Evolutionary conservation across 2,113 vertebrate species (phyloP), one percentile per base, ranked within the genome.

Genomic region (Sterrhoptilus dennistouni): DNA sequence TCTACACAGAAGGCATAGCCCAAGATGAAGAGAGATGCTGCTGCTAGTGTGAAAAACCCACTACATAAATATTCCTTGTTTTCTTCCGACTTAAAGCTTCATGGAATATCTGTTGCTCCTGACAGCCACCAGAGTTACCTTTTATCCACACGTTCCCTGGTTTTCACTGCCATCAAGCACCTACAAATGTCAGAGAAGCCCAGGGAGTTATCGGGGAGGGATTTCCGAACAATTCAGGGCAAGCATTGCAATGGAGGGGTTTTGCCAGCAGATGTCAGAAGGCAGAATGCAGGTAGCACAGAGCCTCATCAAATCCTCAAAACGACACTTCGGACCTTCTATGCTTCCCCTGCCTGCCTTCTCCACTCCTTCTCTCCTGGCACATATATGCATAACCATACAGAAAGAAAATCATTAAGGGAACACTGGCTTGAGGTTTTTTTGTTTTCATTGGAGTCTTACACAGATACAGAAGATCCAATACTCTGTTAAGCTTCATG

Each of bases 221-320:
- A 61, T 49, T 56, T 72, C 19, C 11, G 38, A 76, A 61, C 63
- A 90, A 86, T 38, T 72, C 49, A 36, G 75, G 60, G 50, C 38
- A 44, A 77, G 36, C 49, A 17, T 75, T 93, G 96, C 45, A 92
- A 83, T 97, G 63, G 89, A 83, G 72, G 49, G 44, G 35, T 79
- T 89, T 86, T 90, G 79, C 96, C 96, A 87, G 90, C 84, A 96
- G 96, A 79, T 97, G 96, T 95, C 93, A 96, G 95, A 78, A 92
- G 54, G 36, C 44, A 75, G 79, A 86, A 61, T 0, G 7, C 31
- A 44, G 47, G 11, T 10, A 78, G 40, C 9, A 18, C n/a, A 35
- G 4, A 0, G 0, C 42, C 27, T 47, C 45, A 52, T 10, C 33
- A 78, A 60, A 77, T 36, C 38, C 31, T 56, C 31, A 9, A 66